These are phyloP conservation scores for Polylopha cassiicola DNA, from an alignment of 2,888 invertebrate genomes.

Conservation along the genomic window DNA sequence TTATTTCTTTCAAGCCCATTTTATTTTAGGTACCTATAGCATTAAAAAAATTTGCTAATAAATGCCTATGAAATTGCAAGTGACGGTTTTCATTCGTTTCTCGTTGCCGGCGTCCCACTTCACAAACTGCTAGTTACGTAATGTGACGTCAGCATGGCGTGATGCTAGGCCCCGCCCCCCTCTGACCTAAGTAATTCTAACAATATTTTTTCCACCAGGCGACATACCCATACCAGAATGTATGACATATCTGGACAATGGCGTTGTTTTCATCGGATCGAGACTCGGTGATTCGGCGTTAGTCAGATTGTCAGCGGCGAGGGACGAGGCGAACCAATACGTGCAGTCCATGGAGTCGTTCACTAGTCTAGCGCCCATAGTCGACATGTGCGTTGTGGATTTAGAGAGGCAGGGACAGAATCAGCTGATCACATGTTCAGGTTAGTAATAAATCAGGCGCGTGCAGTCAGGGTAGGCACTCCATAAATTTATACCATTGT, in stretches of 20 bases:
- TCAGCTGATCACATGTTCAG: slow-evolving; percentile 98
- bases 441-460: slow-evolving; percentile 43
- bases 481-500: too few species aligned
- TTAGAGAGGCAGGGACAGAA: slow-evolving; percentile 98
- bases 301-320: slow-evolving; percentile 89
- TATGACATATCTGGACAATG: slow-evolving; percentile 98
- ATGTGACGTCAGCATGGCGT: too few species aligned
- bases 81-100: too few species aligned
- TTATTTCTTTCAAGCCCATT: too few species aligned
- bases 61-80: too few species aligned
- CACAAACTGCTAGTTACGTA: too few species aligned
- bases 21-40: too few species aligned
- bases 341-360: slow-evolving; percentile 97
- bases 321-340: slow-evolving; percentile 92
- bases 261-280: slow-evolving; percentile 97
- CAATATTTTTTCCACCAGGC: slow-evolving; percentile 59
- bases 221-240: slow-evolving; percentile 97
- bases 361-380: slow-evolving; percentile 97
- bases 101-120: too few species aligned
- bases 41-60: too few species aligned
- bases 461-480: not conserved
- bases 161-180: too few species aligned
- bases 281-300: slow-evolving; percentile 97
- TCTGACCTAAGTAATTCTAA: too few species aligned
- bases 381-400: slow-evolving; percentile 98